These are phyloP conservation scores for Romanogobio albipinnatus DNA, from an alignment of 2,113 vertebrate species.

Conservation along the genomic window DNA sequence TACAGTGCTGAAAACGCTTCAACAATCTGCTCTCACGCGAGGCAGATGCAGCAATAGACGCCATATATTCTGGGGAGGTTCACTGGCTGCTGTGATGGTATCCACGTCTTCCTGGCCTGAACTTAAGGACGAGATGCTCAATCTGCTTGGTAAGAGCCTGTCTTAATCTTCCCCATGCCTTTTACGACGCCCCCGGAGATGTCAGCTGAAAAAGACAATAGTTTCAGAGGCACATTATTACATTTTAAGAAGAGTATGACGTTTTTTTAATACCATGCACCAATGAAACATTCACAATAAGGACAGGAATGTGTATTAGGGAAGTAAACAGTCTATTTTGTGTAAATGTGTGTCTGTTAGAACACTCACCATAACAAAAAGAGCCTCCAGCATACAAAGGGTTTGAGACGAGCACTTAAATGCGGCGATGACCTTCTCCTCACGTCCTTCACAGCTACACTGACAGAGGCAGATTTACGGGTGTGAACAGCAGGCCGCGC, in stretches of 20 bases:
- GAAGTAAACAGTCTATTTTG: neutral
- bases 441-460: conserved; percentile 56
- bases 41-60: neutral
- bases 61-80: neutral
- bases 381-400: neutral
- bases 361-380: neutral
- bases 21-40: neutral
- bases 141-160: too few species aligned
- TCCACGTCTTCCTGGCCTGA: neutral
- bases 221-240: too few species aligned
- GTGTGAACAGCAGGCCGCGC: conserved; percentile 28
- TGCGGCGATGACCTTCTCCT: conserved; percentile 34
- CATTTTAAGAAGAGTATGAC: too few species aligned
- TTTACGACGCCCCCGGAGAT: too few species aligned
- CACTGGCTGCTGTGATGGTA: neutral
- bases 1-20: neutral
- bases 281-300: too few species aligned
- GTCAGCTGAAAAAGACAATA: neutral
- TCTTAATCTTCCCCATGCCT: too few species aligned
- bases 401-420: neutral
- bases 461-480: conserved; percentile 10
- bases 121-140: neutral
- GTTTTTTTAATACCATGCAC: neutral
- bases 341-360: neutral
- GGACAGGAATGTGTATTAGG: neutral